phyloP scores from a whole-genome alignment of 2,888 invertebrate species.

The Gari tellinella region DNA sequence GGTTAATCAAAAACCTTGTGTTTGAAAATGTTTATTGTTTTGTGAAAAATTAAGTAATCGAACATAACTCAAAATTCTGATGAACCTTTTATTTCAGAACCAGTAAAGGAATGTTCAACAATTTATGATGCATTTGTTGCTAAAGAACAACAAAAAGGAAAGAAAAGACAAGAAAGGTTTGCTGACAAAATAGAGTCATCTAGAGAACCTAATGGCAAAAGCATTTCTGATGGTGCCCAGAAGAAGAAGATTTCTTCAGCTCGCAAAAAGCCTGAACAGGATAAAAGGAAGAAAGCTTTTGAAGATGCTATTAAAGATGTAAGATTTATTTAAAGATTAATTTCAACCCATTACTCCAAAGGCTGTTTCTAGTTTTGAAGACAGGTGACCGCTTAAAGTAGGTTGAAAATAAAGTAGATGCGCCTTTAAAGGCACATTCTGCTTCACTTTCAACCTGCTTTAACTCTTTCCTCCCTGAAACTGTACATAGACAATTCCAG shows the following conservation, averaged over 20 bases:
- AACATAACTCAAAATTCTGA: neutral
- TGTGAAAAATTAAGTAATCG: neutral
- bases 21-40: neutral
- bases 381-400: too few species aligned
- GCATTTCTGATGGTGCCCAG: conserved; percentile 43
- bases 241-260: conserved; percentile 49
- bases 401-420: too few species aligned
- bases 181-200: conserved; percentile 52
- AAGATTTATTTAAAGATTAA: too few species aligned
- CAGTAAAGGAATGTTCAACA: conserved; percentile 80
- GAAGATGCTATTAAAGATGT: conserved; percentile 60
- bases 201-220: conserved; percentile 52
- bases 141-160: conserved; percentile 65
- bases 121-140: conserved; percentile 82
- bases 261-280: conserved; percentile 47
- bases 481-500: too few species aligned
- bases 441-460: too few species aligned
- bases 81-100: conserved; percentile 69
- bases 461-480: too few species aligned
- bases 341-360: too few species aligned
- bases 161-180: conserved; percentile 65
- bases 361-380: too few species aligned
- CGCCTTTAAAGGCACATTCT: too few species aligned
- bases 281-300: conserved; percentile 49
- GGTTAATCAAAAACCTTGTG: too few species aligned